Evolutionary conservation across 2,797 vertebrate genomes (phyloP), one percentile per base, ranked within the genome.

Genomic region (Chloroceryle inda): DNA sequence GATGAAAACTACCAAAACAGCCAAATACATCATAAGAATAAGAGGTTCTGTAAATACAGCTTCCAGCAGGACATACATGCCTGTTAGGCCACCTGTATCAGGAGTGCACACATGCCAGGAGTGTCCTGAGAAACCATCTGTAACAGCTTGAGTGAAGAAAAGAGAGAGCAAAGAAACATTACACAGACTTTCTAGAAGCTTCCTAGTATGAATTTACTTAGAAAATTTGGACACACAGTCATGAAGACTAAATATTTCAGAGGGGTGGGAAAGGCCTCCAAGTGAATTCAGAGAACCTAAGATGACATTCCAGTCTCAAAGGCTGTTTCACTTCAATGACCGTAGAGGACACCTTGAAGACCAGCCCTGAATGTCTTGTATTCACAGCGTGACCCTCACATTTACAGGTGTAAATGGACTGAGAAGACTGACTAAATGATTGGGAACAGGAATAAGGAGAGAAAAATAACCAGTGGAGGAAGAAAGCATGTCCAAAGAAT

Each of bases 401-500:
- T 89, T 96, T 94, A 94, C 84, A 96, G 86, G 69, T 92, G 73
- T 78, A 93, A 55, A 5, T 7, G 3, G 47, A 95, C 89, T 92
- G 92, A 85, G 29, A 96, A 62, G 75, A 77, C 45, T 93, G 92
- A 92, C 89, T 97, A 95, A 97, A 94, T 4, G 27, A 95, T 0
- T 85, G 59, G 80, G 91, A 88, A 88, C 24, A 42, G 68, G 56
- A 92, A 91, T 37, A 77, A 85, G 50, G 42, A 42, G 62, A 31
- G 53, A 89, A 92, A 97, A 95, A 58, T 66, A 94, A 90, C 94
- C 81, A 88, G 75, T 68, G 80, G 24, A 61, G 92, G 85, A 94
- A 95, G 88, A 93, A 96, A 96, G 93, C 76, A 80, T 79, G 9
- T 67, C 81, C 91, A 95, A 95, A 92, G n/a, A 88, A 97, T 97